Base-by-base conservation (phyloP, 2,888 invertebrate species). In the Sphaeridia pumilis region DNA sequence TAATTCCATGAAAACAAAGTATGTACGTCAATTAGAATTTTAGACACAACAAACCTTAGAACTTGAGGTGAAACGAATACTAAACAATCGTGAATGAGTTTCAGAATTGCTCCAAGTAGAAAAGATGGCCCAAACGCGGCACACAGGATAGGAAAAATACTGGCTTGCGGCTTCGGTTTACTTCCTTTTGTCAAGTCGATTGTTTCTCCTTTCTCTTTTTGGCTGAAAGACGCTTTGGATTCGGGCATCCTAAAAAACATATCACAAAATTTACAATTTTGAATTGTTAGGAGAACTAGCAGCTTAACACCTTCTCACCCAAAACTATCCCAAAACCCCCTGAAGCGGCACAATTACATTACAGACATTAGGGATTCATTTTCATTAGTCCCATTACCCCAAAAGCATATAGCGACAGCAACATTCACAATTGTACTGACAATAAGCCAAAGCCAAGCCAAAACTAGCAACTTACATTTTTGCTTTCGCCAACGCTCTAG, bases 51-150 rank as follows among this genome's bases (percentile, higher is more conserved):
- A 38, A 21, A 89, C 90, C 79, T 82, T 56, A 93, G 76, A 66
- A 97, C 75, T 71, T 88, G 83, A 0, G 97, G 97, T 65, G 87
- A 89, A 38, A 85, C 77, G 72, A 97, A 97, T 60, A 85, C 85
- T 49, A 95, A 71, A 17, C 83, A 58, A 72, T 93, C 94, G 67
- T 87, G 85, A 34, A 82, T 67, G 0, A 93, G 70, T 71, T 94
- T 94, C 59, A 92, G 74, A 48, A 82, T 69, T 0, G 87, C 77
- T n/a, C 93, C 92, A 65, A 89, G 82, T 1, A 92, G 57, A 69
- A 93, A 90, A 51, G 85, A 83, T 1, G 82, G 80, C 44, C 93
- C 89, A 70, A 93, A 95, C 4, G 90, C 26, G 7, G n/a, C 28
- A 31, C 58, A 55, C 12, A 60, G 34, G 7, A 58, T 56, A 2